phyloP scores from a whole-genome alignment of 2,113 vertebrate genomes.

The Proterorhinus semilunaris region DNA sequence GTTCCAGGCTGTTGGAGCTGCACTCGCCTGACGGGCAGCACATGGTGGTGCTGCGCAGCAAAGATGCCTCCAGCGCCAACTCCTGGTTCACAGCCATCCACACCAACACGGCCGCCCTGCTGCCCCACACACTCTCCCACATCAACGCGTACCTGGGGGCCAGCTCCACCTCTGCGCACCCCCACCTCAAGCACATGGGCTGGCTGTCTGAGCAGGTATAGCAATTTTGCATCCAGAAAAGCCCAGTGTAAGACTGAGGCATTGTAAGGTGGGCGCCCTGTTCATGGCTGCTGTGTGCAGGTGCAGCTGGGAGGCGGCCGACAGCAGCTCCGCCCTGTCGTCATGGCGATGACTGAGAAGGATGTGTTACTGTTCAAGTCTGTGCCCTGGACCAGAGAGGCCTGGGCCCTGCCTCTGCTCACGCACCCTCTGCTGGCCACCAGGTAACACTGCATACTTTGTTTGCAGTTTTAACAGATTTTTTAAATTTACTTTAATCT shows the following conservation, averaged over 20 bases:
- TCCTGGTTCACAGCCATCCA: constrained; percentile 95
- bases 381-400: constrained; percentile 90
- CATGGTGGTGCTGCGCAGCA: constrained; percentile 91
- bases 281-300: constrained; percentile 53
- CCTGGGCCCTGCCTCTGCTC: constrained; percentile 87
- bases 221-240: not conserved
- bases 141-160: constrained; percentile 86
- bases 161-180: constrained; percentile 69
- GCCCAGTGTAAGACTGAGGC: no score
- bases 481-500: no score
- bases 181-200: constrained; percentile 89
- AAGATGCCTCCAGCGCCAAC: constrained; percentile 85
- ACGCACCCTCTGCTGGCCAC: constrained; percentile 93
- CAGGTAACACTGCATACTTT: constrained; percentile 74
- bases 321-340: constrained; percentile 85
- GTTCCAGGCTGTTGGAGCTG: constrained; percentile 88
- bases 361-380: constrained; percentile 91
- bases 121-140: constrained; percentile 90
- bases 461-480: no score
- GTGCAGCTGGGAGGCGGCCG: constrained; percentile 86
- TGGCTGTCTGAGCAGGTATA: constrained; percentile 96
- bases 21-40: constrained; percentile 93
- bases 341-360: constrained; percentile 93
- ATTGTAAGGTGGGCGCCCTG: not conserved
- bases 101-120: constrained; percentile 90